Base-by-base conservation (phyloP, 2,113 vertebrate genomes). In the Pyxicephalus adspersus region DNA sequence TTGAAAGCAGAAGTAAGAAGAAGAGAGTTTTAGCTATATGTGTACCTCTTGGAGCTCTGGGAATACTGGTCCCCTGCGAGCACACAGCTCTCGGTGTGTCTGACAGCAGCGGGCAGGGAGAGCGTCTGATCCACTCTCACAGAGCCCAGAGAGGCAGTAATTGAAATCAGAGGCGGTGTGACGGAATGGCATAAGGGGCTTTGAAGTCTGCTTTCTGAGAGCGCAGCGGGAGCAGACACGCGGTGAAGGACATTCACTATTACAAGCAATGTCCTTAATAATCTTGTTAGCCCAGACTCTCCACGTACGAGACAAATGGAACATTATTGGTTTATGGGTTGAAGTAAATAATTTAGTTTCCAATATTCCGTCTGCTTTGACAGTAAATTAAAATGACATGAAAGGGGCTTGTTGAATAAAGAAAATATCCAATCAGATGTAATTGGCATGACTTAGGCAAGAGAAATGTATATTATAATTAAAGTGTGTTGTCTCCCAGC, bases 381-480 rank as follows among this genome's bases (percentile, higher is more conserved):
- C 96, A 96, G 95, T 94, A 96, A 97, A 98, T 98, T 96, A 97
- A 96, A 97, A 95, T 92, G 95, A 98, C 96, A 97, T 97, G 97
- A 95, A 98, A 97, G 95, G 93, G 93, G 90, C 90, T 95, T 96
- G 96, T 98, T 97, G 94, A 96, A 97, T 96, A 97, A 97, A 96
- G 94, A 94, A 96, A 97, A 95, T 97, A 97, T 96, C 95, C 96
- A 98, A 97, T 98, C 95, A 98, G 95, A 95, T 97, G 95, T 97
- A 97, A 98, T 98, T 98, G 95, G 95, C 95, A 95, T 95, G 95
- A 96, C 94, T 94, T 92, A 95, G 95, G 95, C 95, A 91, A 93
- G 93, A 93, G 93, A 97, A 97, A 97, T 96, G 94, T 95, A 95
- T 96, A 95, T 94, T 95, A 95, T 96, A 96, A 97, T 98, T 97